Evolutionary conservation across 2,797 vertebrate genomes (phyloP), one percentile per base, ranked within the genome.

Genomic region (Syngnathus acus): DNA sequence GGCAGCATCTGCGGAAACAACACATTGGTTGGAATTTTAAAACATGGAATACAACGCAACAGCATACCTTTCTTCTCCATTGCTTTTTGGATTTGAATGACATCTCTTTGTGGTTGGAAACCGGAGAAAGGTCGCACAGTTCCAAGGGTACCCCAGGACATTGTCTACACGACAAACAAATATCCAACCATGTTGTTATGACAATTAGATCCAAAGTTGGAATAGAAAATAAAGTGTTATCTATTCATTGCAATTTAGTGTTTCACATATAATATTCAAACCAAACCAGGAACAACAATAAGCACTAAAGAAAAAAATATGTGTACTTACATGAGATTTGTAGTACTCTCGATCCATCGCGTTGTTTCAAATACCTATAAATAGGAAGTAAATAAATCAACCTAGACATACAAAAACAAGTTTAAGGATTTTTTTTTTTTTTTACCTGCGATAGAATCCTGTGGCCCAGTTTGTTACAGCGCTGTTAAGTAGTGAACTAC

Each of bases 131-230:
- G 86, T 1, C 88, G 80, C 16, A 91, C 58, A 0, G 91, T 89
- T 23, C 90, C 90, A 1, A 90, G 82, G 6, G 86, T 88, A 0
- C 88, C 89, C 90, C 88, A 91, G 17, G 65, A 80, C 90, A 91
- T 90, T 0, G 32, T 38, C 65, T 67, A 4, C 13, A 7, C 39
- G 50, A 23, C 6, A 37, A 32, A 45, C 2, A 61, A 61, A 39
- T 1, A 10, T 60, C 5, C 9, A 3, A 23, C 26, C 26, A 60
- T 10, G 1, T 32, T 32, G 32, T 32, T 32, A 32, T 32, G 32
- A 32, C 3, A 4, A 4, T 32, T 32, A 32, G 3, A 32, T 32
- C 32, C 32, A 32, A 32, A 32, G 32, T 32, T 32, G 32, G 32
- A 32, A 3, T 32, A 32, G 32, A 32, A 32, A 32, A 32, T 4